These are phyloP conservation scores for Leuctra nigra DNA, from an alignment of 2,888 invertebrate species.

Conservation along the genomic window DNA sequence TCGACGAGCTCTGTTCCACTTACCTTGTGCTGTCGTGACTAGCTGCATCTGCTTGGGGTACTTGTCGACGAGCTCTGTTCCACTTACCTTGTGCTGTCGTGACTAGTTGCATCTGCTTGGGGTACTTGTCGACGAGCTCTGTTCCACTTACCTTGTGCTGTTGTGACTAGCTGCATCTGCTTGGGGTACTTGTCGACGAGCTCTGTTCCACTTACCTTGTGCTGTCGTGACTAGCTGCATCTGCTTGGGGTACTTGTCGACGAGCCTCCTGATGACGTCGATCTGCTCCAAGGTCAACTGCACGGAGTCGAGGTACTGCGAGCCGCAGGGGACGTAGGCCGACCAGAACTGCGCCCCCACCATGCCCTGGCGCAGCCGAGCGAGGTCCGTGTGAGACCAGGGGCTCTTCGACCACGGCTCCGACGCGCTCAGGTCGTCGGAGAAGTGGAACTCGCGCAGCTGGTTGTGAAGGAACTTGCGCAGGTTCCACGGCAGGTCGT, in stretches of 20 bases:
- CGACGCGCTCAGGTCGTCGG: slow-evolving; percentile 32
- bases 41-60: slow-evolving; percentile 58
- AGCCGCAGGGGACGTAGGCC: slow-evolving; percentile 54
- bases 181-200: slow-evolving; percentile 66
- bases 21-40: slow-evolving; percentile 39
- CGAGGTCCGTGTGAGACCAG: slow-evolving; percentile 74
- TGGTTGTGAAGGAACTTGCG: slow-evolving; percentile 84
- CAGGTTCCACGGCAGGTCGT: slow-evolving; percentile 88
- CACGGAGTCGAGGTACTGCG: slow-evolving; percentile 59
- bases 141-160: slow-evolving; percentile 39
- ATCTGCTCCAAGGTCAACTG: slow-evolving; percentile 61
- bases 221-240: slow-evolving; percentile 39
- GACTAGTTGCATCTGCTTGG: slow-evolving; percentile 50
- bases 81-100: slow-evolving; percentile 40
- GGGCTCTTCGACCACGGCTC: slow-evolving; percentile 46
- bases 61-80: slow-evolving; percentile 62
- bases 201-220: slow-evolving; percentile 39
- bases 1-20: slow-evolving; percentile 56
- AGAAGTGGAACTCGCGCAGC: slow-evolving; percentile 62
- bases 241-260: slow-evolving; percentile 67
- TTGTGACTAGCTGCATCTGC: slow-evolving; percentile 45
- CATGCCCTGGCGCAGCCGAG: slow-evolving; percentile 63
- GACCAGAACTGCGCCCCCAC: slow-evolving; percentile 68
- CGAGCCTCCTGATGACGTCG: slow-evolving; percentile 65
- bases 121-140: slow-evolving; percentile 65